These are phyloP conservation scores for Opisthograptis luteolata DNA, from an alignment of 2,888 invertebrate species.

Conservation along the genomic window DNA sequence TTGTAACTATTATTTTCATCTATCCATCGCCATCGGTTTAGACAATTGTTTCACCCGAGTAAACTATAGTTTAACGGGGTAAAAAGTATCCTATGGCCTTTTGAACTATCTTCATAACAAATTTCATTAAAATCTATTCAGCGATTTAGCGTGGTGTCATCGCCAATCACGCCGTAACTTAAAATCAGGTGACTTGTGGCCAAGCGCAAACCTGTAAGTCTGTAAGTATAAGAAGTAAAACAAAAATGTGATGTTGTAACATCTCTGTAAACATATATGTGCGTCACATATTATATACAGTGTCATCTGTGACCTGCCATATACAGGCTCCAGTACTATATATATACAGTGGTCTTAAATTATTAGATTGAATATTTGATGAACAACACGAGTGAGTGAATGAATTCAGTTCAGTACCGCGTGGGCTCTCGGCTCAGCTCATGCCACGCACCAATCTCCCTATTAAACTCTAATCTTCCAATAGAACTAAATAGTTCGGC, in stretches of 20 bases:
- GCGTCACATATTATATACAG: slow-evolving; percentile 51
- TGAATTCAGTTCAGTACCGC: slow-evolving; percentile 75
- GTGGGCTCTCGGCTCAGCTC: slow-evolving; percentile 66
- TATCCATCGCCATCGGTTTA: too few relatives aligned
- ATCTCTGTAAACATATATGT: slow-evolving; percentile 51
- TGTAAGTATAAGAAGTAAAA: too few relatives aligned
- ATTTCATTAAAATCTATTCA: too few relatives aligned
- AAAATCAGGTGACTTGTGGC: too few relatives aligned
- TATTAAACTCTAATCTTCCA: slow-evolving; percentile 78
- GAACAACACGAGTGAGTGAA: slow-evolving; percentile 65
- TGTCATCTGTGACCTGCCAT: slow-evolving; percentile 58
- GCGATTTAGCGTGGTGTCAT: too few relatives aligned
- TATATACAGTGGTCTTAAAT: slow-evolving; percentile 70
- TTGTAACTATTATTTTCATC: too few relatives aligned
- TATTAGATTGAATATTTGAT: slow-evolving; percentile 77
- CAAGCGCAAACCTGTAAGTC: too few relatives aligned
- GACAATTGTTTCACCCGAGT: too few relatives aligned
- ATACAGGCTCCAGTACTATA: slow-evolving; percentile 35
- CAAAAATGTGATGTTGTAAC: slow-evolving; percentile 41
- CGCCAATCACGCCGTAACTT: too few relatives aligned
- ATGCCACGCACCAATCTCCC: slow-evolving; percentile 64
- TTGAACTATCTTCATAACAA: too few relatives aligned
- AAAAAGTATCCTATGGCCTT: too few relatives aligned
- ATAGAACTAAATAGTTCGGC: slow-evolving; percentile 80
- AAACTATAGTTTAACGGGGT: too few relatives aligned